phyloP scores from a whole-genome alignment of 2,113 vertebrate genomes.

The Caloenas nicobarica region DNA sequence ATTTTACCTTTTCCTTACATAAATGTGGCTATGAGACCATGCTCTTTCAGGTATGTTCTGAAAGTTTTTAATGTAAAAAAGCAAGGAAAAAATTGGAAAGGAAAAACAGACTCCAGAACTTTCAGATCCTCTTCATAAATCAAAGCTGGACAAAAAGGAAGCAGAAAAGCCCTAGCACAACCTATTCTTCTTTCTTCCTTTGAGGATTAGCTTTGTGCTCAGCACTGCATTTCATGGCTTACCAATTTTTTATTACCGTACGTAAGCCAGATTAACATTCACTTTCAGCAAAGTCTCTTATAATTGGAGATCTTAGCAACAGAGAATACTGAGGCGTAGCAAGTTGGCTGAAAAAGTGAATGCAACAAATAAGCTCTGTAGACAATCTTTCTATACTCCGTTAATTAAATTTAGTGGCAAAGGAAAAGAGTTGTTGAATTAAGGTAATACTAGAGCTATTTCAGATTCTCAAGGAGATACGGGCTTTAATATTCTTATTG shows the following conservation, averaged over 20 bases:
- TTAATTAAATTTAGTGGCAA: slow-evolving; percentile 11
- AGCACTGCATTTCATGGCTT: background rate
- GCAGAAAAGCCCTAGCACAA: background rate
- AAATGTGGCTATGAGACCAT: background rate
- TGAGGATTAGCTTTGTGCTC: slow-evolving; percentile 34
- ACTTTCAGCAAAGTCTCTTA: slow-evolving; percentile 8
- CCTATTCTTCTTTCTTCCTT: slow-evolving; percentile 2
- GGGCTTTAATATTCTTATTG: background rate
- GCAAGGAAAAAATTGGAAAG: background rate
- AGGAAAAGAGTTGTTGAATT: background rate
- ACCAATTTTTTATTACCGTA: slow-evolving; percentile 30
- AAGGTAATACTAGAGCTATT: background rate
- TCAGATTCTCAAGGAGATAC: background rate
- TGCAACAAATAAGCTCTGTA: slow-evolving; percentile 9
- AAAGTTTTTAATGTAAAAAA: background rate
- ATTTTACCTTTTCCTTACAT: background rate
- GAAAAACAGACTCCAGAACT: background rate
- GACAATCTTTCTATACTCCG: background rate
- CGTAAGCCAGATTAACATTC: slow-evolving; percentile 24
- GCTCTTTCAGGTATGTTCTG: background rate
- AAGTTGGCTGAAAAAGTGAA: background rate
- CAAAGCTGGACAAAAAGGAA: background rate
- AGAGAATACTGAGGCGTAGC: background rate
- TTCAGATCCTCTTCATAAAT: background rate
- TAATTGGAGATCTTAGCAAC: background rate